phyloP scores from a whole-genome alignment of 2,888 invertebrate species.

The Zootermopsis nevadensis region DNA sequence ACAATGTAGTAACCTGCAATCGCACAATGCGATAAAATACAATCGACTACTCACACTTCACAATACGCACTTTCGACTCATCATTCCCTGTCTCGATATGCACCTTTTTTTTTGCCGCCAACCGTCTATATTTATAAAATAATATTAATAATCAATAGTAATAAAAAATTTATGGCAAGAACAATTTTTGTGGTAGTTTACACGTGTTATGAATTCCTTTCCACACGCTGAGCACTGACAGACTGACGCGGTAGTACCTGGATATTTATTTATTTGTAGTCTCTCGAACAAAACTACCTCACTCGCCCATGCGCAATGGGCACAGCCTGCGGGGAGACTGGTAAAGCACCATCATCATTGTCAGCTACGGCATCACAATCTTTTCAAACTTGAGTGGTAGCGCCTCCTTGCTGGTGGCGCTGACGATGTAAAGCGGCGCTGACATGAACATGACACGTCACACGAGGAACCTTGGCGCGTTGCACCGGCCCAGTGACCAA shows the following conservation, averaged over 20 bases:
- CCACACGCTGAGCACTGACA: slow-evolving; percentile 32
- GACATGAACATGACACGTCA: not conserved
- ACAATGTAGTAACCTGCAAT: slow-evolving; percentile 50
- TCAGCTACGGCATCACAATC: not conserved
- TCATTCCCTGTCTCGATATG: slow-evolving; percentile 49
- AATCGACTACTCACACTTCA: slow-evolving; percentile 38
- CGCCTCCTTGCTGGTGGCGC: slow-evolving; percentile 4
- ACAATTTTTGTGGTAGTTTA: slow-evolving; percentile 50
- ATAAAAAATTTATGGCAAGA: slow-evolving; percentile 54
- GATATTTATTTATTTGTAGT: not conserved
- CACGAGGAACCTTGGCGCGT: slow-evolving; percentile 24
- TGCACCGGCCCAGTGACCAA: slow-evolving; percentile 53
- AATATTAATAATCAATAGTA: slow-evolving; percentile 50
- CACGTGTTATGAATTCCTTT: slow-evolving; percentile 7
- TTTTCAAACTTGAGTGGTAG: slow-evolving; percentile 25
- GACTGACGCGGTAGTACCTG: not conserved
- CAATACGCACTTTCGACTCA: slow-evolving; percentile 39
- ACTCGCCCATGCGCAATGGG: too few relatives aligned
- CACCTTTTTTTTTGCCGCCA: slow-evolving; percentile 53
- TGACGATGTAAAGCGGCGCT: not conserved
- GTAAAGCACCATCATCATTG: slow-evolving; percentile 15
- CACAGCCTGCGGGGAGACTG: not conserved
- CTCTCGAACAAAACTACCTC: not conserved
- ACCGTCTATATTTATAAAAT: slow-evolving; percentile 52
- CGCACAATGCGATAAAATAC: slow-evolving; percentile 46